phyloP scores from a whole-genome alignment of 2,113 vertebrate genomes.

The Oenanthe oenanthe region DNA sequence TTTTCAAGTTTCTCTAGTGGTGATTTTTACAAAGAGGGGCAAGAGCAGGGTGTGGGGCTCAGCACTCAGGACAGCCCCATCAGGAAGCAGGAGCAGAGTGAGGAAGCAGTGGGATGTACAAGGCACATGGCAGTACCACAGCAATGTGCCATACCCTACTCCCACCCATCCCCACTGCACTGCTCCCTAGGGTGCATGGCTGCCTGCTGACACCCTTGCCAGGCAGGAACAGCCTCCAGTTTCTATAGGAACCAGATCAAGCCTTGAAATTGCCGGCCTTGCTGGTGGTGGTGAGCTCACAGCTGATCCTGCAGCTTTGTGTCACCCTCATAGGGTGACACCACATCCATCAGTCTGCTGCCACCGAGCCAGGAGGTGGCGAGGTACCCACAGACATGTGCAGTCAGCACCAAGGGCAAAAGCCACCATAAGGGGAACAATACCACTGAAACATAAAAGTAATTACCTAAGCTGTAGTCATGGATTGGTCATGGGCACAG shows the following conservation, averaged over 20 bases:
- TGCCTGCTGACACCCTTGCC: not conserved
- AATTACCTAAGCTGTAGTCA: not conserved
- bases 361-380: fast-evolving
- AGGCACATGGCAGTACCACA: fast-evolving
- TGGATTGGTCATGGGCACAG: not conserved
- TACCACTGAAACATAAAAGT: not conserved
- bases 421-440: not conserved
- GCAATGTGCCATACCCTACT: fast-evolving
- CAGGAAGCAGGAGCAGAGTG: fast-evolving
- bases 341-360: not conserved
- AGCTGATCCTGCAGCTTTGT: not conserved
- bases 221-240: not conserved
- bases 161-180: not conserved
- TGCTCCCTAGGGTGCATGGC: not conserved
- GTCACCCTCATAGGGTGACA: not conserved
- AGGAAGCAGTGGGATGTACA: not conserved
- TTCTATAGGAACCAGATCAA: constrained; percentile 48
- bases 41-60: not conserved
- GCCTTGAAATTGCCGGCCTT: not conserved
- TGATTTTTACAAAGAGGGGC: not conserved
- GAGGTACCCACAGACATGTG: fast-evolving
- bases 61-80: fast-evolving
- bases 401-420: not conserved
- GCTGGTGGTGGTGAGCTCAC: not conserved
- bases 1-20: not conserved